Percentiles rank a stretch among this genome's conserved stretches.
phyloP scores from a whole-genome alignment of 2,113 vertebrate genomes.

The Gavialis gangeticus region DNA sequence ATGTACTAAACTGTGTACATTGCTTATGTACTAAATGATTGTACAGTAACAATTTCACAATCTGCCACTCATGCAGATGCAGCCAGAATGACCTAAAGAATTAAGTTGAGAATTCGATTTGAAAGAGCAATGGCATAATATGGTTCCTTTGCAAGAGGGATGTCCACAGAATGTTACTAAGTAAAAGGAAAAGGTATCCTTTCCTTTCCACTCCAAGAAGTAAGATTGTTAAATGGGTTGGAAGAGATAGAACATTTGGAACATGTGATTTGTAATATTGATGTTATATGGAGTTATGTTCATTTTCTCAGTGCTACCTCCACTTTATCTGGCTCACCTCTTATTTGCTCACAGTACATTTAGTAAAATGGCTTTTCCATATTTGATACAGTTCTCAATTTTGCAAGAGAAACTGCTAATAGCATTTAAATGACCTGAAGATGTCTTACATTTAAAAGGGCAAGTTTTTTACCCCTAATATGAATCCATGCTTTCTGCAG shows the following conservation, averaged over 20 bases:
- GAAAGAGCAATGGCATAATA: not conserved
- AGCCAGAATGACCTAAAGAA: not conserved
- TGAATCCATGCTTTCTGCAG: not conserved
- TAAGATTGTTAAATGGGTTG: not conserved
- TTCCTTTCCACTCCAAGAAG: not conserved
- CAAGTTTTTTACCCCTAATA: not conserved
- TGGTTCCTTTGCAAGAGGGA: not conserved
- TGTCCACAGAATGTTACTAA: not conserved
- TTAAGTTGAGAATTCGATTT: not conserved
- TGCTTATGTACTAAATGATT: too few relatives aligned
- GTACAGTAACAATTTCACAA: not conserved
- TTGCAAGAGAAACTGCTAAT: not conserved
- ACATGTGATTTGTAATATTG: not conserved
- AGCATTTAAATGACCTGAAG: not conserved
- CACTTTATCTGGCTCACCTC: not conserved
- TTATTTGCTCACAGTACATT: fast-evolving
- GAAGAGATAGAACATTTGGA: not conserved
- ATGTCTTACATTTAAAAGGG: not conserved
- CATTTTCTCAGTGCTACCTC: not conserved
- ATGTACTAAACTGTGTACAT: too few relatives aligned
- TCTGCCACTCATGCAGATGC: not conserved
- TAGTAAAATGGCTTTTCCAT: not conserved
- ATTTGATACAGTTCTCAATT: not conserved
- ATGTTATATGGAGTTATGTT: not conserved
- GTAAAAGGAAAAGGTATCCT: not conserved